Evolutionary conservation across 1,140 invertebrate species (phyloP).

Genomic region (Oedothorax gibbosus): DNA sequence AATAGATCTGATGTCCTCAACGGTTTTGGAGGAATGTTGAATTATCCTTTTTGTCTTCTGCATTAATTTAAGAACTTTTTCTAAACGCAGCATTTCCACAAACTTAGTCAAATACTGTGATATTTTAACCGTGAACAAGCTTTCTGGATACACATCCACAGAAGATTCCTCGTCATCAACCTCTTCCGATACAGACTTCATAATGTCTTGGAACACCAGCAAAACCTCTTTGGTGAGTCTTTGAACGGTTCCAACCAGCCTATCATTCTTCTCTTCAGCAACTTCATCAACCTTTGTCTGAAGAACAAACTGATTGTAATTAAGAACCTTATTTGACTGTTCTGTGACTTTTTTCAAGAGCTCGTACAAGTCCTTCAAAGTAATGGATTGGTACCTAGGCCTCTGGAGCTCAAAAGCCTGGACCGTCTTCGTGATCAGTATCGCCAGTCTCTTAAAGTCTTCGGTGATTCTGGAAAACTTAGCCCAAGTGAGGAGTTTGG

Average conservation of each 20-base stretch:
- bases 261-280: background rate
- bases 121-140: slow-evolving; percentile 33
- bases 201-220: slow-evolving; percentile 26
- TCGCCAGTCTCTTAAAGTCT: background rate
- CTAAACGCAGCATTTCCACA: slow-evolving; percentile 10
- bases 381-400: too few species aligned
- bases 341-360: background rate
- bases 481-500: background rate
- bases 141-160: slow-evolving; percentile 19
- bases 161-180: background rate
- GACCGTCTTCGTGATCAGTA: background rate
- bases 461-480: background rate
- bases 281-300: background rate
- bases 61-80: slow-evolving; percentile 4
- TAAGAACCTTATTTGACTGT: background rate
- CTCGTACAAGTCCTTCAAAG: too few species aligned
- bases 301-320: background rate
- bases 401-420: background rate
- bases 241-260: background rate
- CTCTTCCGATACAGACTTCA: background rate
- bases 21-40: background rate
- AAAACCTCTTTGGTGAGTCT: slow-evolving; percentile 31
- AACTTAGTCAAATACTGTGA: background rate
- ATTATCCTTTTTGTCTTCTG: slow-evolving; percentile 4
- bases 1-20: slow-evolving; percentile 17